These are phyloP conservation scores for Acanthoscelides obtectus DNA, from an alignment of 2,888 invertebrate genomes.

Conservation along the genomic window DNA sequence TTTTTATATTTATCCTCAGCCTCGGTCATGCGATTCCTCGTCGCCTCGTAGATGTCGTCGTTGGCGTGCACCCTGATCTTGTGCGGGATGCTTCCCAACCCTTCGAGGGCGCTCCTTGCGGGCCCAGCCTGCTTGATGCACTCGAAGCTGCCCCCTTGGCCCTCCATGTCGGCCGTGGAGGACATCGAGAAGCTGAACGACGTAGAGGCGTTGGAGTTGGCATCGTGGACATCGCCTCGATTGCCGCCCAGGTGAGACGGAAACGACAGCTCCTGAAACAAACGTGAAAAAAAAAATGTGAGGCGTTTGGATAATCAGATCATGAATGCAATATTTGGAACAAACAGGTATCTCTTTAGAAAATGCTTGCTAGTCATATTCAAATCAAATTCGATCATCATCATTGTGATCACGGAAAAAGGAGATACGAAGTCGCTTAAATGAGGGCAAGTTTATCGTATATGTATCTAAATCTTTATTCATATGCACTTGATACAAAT, in stretches of 20 bases:
- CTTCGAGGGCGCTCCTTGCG: constrained; percentile 59
- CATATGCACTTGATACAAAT: too few species aligned
- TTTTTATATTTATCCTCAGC: constrained; percentile 91
- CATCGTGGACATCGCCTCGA: constrained; percentile 42
- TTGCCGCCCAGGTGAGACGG: constrained; percentile 50
- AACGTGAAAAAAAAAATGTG: too few species aligned
- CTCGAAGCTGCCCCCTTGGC: constrained; percentile 86
- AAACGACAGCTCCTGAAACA: constrained; percentile 70
- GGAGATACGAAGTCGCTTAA: too few species aligned
- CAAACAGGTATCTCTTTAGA: too few species aligned
- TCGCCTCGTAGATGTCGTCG: constrained; percentile 92
- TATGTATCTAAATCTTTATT: too few species aligned
- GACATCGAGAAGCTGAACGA: constrained; percentile 76
- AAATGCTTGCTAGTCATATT: too few species aligned
- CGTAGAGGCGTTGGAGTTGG: constrained; percentile 46
- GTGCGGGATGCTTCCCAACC: constrained; percentile 79
- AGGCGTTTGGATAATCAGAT: too few species aligned
- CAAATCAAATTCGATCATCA: too few species aligned
- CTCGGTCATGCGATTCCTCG: constrained; percentile 85
- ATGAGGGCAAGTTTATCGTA: too few species aligned
- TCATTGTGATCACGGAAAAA: too few species aligned
- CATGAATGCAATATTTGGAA: too few species aligned
- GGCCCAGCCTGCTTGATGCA: constrained; percentile 69
- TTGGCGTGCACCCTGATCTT: constrained; percentile 92
- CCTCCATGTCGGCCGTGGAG: constrained; percentile 74